phyloP scores from a whole-genome alignment of 2,797 vertebrate genomes.

The Peromyscus aztecus region DNA sequence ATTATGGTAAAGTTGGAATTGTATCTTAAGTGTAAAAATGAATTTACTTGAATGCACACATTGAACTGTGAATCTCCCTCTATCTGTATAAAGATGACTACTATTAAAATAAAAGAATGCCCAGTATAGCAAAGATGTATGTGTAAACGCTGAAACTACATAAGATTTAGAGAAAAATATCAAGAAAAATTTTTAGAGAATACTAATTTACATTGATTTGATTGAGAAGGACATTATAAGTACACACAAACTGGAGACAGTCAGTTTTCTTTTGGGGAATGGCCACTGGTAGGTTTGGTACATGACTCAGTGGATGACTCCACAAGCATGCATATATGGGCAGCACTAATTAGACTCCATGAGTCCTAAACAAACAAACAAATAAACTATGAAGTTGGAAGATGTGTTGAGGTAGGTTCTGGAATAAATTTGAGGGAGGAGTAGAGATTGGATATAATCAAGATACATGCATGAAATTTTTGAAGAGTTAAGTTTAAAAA shows the following conservation, averaged over 20 bases:
- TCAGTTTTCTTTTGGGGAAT: no score
- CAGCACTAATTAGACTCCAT: neutral
- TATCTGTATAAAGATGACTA: neutral
- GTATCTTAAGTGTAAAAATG: neutral
- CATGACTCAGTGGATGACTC: neutral
- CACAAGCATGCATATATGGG: neutral
- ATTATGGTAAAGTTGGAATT: neutral
- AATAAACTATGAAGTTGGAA: neutral
- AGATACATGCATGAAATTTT: neutral
- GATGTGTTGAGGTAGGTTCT: neutral
- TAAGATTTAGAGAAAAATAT: neutral
- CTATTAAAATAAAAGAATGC: neutral
- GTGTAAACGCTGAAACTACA: slow-evolving; percentile 7
- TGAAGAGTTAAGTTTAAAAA: neutral
- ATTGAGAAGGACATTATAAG: neutral
- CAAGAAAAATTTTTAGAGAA: neutral
- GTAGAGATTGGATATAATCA: neutral
- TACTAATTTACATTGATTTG: neutral
- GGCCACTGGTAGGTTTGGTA: neutral
- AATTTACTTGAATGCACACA: neutral
- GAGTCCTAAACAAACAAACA: neutral
- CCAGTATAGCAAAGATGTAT: neutral
- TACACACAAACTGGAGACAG: neutral
- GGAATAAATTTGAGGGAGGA: neutral
- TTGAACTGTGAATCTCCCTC: slow-evolving; percentile 10